Evolutionary conservation across 2,888 invertebrate genomes (phyloP).

Genomic region (Polyommatus iphigenia): DNA sequence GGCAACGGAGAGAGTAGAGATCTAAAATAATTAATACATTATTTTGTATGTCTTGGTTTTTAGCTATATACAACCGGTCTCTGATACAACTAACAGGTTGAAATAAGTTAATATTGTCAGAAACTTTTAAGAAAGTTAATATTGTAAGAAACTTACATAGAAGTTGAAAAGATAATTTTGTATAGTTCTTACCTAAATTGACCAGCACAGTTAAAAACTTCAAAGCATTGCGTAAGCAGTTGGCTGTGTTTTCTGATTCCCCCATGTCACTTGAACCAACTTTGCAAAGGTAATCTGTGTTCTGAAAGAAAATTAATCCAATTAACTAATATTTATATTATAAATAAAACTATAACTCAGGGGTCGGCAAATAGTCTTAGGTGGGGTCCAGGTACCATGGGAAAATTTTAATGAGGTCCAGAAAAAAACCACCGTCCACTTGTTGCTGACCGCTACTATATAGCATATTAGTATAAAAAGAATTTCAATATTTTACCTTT

Average conservation of each 20-base stretch:
- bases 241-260: constrained; percentile 56
- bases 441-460: too few species aligned
- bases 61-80: not conserved
- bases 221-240: constrained; percentile 59
- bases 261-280: constrained; percentile 52
- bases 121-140: too few species aligned
- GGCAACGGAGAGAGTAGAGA: constrained; percentile 61
- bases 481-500: constrained; percentile 50
- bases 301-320: constrained; percentile 48
- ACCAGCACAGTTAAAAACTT: constrained; percentile 67
- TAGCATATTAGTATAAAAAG: not conserved
- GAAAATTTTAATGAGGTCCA: too few species aligned
- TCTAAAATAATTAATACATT: constrained; percentile 55
- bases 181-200: constrained; percentile 54
- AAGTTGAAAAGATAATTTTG: not conserved
- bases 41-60: not conserved
- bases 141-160: too few species aligned
- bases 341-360: too few species aligned
- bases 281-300: constrained; percentile 55
- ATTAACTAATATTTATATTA: not conserved
- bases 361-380: too few species aligned
- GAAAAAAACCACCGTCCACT: too few species aligned
- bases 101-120: too few species aligned
- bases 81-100: not conserved
- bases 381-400: too few species aligned